Evolutionary conservation across 2,113 vertebrate species (phyloP).

Genomic region (Xyrauchen texanus): DNA sequence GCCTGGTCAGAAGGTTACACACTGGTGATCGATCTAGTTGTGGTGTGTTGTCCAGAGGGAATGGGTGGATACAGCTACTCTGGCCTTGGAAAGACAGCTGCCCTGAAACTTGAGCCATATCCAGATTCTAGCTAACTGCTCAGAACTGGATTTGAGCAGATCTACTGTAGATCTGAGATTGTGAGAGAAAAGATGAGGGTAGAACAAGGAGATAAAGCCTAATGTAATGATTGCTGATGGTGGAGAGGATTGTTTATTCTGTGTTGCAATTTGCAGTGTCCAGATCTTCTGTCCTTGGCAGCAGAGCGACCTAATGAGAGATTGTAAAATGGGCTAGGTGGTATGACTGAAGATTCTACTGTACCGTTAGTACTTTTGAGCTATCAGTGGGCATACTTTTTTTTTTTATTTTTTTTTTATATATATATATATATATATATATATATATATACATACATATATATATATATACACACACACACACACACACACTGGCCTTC

Average conservation of each 20-base stretch:
- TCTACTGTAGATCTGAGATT: not conserved
- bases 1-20: not conserved
- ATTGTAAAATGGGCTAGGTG: too few species aligned
- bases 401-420: too few species aligned
- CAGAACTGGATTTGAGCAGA: constrained; percentile 30
- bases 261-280: constrained; percentile 7
- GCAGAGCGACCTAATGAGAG: too few species aligned
- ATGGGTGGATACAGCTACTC: constrained; percentile 53
- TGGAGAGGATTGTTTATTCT: constrained; percentile 1
- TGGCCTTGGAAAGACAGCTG: constrained; percentile 11
- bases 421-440: too few species aligned
- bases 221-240: too few species aligned
- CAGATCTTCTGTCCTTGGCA: not conserved
- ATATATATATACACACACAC: too few species aligned
- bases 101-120: constrained; percentile 62
- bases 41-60: constrained; percentile 55
- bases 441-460: too few species aligned
- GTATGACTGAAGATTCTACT: too few species aligned
- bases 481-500: too few species aligned
- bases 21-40: constrained; percentile 6
- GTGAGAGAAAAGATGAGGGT: not conserved
- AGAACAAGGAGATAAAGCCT: not conserved
- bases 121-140: constrained; percentile 6
- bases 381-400: too few species aligned
- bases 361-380: too few species aligned